A percentile compares a stretch with the other conserved stretches of the same genome.
Evolutionary conservation across 2,113 vertebrate genomes (phyloP).

Genomic region (Tyto alba): DNA sequence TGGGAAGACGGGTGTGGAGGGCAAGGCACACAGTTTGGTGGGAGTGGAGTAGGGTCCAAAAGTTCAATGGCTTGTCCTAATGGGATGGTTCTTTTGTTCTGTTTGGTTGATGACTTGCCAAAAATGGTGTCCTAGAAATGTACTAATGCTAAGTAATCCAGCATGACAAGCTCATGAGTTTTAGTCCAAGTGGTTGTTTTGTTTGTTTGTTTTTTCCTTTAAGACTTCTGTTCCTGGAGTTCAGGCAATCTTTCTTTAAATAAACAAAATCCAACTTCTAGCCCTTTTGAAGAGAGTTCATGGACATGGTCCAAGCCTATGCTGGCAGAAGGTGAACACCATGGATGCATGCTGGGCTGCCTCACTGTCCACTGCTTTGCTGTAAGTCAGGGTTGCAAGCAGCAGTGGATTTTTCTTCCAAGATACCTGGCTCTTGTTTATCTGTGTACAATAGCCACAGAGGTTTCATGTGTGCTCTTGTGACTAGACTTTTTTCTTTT

Average conservation of each 20-base stretch:
- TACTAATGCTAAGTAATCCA: background rate
- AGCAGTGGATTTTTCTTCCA: background rate
- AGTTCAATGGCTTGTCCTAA: background rate
- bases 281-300: background rate
- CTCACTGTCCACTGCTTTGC: background rate
- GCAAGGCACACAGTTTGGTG: background rate
- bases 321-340: background rate
- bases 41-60: background rate
- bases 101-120: background rate
- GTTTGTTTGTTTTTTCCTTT: background rate
- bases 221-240: background rate
- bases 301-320: background rate
- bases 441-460: background rate
- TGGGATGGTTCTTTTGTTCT: background rate
- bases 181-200: background rate
- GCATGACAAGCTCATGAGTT: background rate
- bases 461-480: background rate
- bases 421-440: background rate
- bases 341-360: rapidly evolving
- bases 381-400: background rate
- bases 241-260: background rate
- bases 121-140: background rate
- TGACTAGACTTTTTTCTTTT: background rate
- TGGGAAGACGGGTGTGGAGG: background rate
- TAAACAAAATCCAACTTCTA: background rate